These are phyloP conservation scores for Hormiphora californensis DNA, from an alignment of 37 sponge, comb jelly and placozoan species.

Conservation along the genomic window DNA sequence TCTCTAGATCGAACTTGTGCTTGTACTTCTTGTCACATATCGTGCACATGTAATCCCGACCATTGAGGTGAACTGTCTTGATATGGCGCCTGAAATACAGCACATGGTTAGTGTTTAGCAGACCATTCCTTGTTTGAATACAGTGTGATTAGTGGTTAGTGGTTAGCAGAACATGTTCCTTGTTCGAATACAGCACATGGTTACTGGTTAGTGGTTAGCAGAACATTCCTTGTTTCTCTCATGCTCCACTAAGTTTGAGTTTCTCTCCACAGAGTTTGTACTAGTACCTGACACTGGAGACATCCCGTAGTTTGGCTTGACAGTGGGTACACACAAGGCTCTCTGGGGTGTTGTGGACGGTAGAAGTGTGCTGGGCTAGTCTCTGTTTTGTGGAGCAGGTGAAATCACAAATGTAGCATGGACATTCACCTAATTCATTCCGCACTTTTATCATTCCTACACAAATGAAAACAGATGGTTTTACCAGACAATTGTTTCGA, in stretches of 20 bases:
- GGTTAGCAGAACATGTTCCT: no score
- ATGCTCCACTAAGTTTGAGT: no score
- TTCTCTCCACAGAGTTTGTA: no score
- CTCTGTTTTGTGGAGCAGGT: constrained; percentile 18
- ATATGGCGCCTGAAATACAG: constrained; percentile 18
- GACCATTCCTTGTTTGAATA: no score
- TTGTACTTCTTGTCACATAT: constrained; percentile 44
- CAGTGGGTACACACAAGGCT: constrained; percentile 27
- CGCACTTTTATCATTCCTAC: constrained; percentile 25
- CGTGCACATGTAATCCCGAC: constrained; percentile 35
- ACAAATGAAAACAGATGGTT: no score
- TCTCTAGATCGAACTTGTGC: constrained; percentile 48
- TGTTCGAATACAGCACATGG: no score
- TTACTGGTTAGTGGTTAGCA: no score
- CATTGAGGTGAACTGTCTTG: constrained; percentile 18
- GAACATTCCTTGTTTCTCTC: no score
- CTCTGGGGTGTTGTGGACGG: constrained; percentile 10
- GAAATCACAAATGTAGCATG: constrained; percentile 35
- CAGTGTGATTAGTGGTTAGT: no score
- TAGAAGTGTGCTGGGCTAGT: constrained; percentile 24
- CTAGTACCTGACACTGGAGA: constrained; percentile 19
- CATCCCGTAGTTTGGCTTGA: neutral
- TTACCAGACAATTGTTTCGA: no score
- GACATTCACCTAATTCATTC: constrained; percentile 6
- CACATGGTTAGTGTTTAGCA: no score